These are phyloP conservation scores for Lasioglossum malachurum DNA, from an alignment of 2,888 invertebrate species.

Conservation along the genomic window DNA sequence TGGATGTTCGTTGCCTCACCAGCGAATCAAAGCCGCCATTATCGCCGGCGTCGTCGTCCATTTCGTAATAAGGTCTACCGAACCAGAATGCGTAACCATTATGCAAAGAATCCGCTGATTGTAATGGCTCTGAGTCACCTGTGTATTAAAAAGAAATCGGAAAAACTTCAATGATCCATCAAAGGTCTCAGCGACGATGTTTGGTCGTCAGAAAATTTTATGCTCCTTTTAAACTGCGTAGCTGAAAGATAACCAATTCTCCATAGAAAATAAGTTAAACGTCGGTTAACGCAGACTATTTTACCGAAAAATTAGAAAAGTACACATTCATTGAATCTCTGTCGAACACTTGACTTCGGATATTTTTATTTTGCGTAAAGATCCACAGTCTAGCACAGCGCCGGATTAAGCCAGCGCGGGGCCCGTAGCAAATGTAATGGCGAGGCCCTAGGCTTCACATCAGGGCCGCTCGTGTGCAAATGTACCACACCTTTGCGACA, in stretches of 20 bases:
- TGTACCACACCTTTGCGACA: too few relatives aligned
- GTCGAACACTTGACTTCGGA: not conserved
- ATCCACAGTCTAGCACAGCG: not conserved
- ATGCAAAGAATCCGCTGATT: constrained; percentile 55
- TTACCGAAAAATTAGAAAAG: too few relatives aligned
- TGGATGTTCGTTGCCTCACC: constrained; percentile 37
- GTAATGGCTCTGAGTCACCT: constrained; percentile 61
- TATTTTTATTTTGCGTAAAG: not conserved
- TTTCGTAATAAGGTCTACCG: constrained; percentile 66
- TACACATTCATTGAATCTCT: too few relatives aligned
- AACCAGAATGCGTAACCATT: constrained; percentile 69
- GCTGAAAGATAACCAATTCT: not conserved
- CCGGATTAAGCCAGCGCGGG: too few relatives aligned
- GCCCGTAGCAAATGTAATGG: too few relatives aligned
- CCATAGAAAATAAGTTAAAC: too few relatives aligned
- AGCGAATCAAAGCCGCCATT: constrained; percentile 47
- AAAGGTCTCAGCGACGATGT: too few relatives aligned
- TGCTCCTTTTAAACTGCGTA: not conserved
- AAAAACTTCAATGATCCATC: not conserved
- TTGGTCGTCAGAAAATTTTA: not conserved
- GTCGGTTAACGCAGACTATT: too few relatives aligned
- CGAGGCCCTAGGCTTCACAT: too few relatives aligned
- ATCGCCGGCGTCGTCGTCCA: constrained; percentile 58
- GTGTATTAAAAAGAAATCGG: not conserved
- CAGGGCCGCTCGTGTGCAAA: too few relatives aligned